Evolutionary conservation across 2,888 invertebrate genomes (phyloP).

Genomic region (Rotaria macrura): DNA sequence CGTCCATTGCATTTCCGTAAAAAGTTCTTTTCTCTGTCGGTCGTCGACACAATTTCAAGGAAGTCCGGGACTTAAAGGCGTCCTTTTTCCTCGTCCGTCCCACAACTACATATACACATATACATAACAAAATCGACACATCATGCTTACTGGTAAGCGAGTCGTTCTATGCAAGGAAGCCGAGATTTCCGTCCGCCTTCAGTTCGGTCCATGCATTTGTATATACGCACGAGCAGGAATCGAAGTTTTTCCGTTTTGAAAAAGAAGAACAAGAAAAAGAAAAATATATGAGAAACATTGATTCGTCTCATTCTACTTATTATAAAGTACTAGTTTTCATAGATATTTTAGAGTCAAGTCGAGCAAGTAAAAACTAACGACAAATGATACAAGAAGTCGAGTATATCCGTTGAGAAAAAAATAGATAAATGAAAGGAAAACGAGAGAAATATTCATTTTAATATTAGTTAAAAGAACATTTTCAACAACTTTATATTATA

Average conservation of each 20-base stretch:
- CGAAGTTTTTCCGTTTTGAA: conserved; percentile 8
- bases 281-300: not conserved
- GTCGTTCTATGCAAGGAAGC: not conserved
- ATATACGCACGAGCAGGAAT: not conserved
- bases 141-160: conserved; percentile 20
- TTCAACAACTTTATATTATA: not conserved
- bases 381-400: too few relatives aligned
- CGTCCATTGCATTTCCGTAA: conserved; percentile 19
- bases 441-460: too few relatives aligned
- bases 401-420: too few relatives aligned
- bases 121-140: not conserved
- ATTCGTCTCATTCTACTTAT: not conserved
- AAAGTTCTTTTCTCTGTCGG: not conserved
- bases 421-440: too few relatives aligned
- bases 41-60: conserved; percentile 11
- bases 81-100: not conserved
- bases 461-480: too few relatives aligned
- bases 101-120: not conserved
- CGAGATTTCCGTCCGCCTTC: not conserved
- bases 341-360: not conserved
- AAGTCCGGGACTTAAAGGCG: conserved; percentile 20
- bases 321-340: not conserved
- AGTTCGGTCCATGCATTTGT: not conserved
- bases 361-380: not conserved
- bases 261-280: not conserved